phyloP scores from a whole-genome alignment of 2,113 vertebrate genomes.

The Lampris incognitus region DNA sequence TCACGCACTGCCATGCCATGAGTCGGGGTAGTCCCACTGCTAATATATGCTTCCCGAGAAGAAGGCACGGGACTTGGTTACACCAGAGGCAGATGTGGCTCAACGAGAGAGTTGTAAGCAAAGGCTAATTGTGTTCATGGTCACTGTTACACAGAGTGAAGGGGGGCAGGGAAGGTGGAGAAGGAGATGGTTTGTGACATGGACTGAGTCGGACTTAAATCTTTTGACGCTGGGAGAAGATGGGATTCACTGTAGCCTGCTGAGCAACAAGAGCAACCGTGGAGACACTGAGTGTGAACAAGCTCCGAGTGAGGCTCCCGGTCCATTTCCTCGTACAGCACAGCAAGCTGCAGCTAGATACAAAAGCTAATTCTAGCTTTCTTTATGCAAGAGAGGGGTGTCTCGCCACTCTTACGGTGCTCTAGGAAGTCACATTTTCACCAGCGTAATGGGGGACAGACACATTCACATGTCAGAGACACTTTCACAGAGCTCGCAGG shows the following conservation, averaged over 20 bases:
- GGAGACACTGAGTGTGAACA: conserved; percentile 23
- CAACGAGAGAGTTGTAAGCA: background rate
- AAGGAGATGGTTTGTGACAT: conserved; percentile 11
- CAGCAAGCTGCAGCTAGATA: conserved; percentile 33
- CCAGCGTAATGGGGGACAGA: background rate
- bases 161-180: background rate
- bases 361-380: conserved; percentile 28
- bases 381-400: background rate
- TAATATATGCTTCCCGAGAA: conserved; percentile 40
- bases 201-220: conserved; percentile 24
- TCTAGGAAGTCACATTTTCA: conserved; percentile 22
- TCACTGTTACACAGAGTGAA: conserved; percentile 1
- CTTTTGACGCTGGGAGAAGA: conserved; percentile 15
- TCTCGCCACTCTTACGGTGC: conserved; percentile 4
- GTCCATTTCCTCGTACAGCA: conserved; percentile 27
- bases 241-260: conserved; percentile 39
- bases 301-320: conserved; percentile 24
- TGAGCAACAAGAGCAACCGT: conserved; percentile 21
- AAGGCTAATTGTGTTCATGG: conserved; percentile 15
- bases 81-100: conserved; percentile 37
- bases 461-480: conserved; percentile 14
- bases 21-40: conserved; percentile 64
- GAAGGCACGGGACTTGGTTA: conserved; percentile 49
- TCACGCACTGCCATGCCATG: conserved; percentile 56
- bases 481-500: conserved; percentile 10